Percentiles rank a stretch among this genome's conserved stretches.
These are phyloP conservation scores for Julus scandinavius DNA, from an alignment of 2,888 invertebrate species.

Conservation along the genomic window DNA sequence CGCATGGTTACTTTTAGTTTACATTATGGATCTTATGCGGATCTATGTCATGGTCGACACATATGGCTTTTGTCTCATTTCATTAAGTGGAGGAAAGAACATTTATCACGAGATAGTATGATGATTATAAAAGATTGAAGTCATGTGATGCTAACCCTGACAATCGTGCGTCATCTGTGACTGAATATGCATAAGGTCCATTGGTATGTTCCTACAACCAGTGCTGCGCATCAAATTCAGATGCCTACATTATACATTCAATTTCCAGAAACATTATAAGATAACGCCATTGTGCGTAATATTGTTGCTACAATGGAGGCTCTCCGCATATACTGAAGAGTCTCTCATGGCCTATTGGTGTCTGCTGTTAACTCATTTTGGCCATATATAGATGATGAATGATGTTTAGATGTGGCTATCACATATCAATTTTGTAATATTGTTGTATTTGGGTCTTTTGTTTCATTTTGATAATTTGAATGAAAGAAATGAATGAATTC, in stretches of 20 bases:
- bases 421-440: slow-evolving; percentile 28
- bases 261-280: not conserved
- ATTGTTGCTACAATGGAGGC: not conserved
- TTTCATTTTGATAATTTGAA: not conserved
- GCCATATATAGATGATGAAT: not conserved
- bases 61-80: too few relatives aligned
- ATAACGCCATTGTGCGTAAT: not conserved
- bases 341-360: not conserved
- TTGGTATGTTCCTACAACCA: not conserved
- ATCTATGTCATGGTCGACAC: too few relatives aligned
- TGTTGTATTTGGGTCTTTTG: not conserved
- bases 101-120: too few relatives aligned
- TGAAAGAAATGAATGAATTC: slow-evolving; percentile 7
- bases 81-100: too few relatives aligned
- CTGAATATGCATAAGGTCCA: not conserved
- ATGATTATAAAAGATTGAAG: too few relatives aligned
- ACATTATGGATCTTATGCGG: too few relatives aligned
- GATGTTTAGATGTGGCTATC: slow-evolving; percentile 9
- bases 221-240: not conserved
- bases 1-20: too few relatives aligned
- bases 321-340: not conserved
- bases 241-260: not conserved
- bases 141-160: too few relatives aligned
- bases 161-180: too few relatives aligned
- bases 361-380: not conserved